Percentiles rank a stretch among this genome's conserved stretches.
These are phyloP conservation scores for Datnioides undecimradiatus DNA, from an alignment of 2,113 vertebrate genomes.

Conservation along the genomic window DNA sequence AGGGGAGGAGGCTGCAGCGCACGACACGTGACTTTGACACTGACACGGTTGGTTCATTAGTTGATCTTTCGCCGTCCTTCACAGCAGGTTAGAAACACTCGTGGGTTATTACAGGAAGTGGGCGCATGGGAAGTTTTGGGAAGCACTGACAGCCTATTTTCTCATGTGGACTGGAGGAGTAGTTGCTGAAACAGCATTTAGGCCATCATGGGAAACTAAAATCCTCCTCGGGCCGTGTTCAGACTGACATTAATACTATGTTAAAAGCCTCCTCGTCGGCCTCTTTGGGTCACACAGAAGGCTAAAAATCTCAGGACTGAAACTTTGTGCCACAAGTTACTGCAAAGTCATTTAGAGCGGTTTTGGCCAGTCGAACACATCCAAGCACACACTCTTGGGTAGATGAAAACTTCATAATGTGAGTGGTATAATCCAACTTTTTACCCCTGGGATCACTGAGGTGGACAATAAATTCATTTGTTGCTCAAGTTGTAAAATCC, in stretches of 20 bases:
- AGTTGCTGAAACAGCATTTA: neutral
- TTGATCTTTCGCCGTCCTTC: neutral
- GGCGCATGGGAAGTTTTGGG: neutral
- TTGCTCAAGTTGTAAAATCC: too few relatives aligned
- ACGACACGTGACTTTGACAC: neutral
- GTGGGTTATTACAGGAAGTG: neutral
- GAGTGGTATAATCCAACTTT: neutral
- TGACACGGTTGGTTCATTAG: too few relatives aligned
- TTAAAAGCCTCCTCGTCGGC: too few relatives aligned
- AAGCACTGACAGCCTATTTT: neutral
- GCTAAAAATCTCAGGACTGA: neutral
- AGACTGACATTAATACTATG: neutral
- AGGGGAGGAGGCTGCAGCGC: too few relatives aligned
- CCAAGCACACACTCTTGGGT: neutral
- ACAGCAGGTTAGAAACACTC: neutral
- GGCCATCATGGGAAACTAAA: neutral
- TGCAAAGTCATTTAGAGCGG: neutral
- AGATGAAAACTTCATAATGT: neutral
- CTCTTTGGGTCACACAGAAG: neutral
- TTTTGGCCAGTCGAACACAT: neutral
- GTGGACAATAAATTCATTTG: too few relatives aligned
- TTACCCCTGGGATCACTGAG: too few relatives aligned
- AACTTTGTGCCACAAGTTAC: neutral
- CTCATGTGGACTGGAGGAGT: neutral
- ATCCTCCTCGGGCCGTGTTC: neutral